These are phyloP conservation scores for Ophion obscuratus DNA, from an alignment of 2,888 invertebrate species.

Conservation along the genomic window DNA sequence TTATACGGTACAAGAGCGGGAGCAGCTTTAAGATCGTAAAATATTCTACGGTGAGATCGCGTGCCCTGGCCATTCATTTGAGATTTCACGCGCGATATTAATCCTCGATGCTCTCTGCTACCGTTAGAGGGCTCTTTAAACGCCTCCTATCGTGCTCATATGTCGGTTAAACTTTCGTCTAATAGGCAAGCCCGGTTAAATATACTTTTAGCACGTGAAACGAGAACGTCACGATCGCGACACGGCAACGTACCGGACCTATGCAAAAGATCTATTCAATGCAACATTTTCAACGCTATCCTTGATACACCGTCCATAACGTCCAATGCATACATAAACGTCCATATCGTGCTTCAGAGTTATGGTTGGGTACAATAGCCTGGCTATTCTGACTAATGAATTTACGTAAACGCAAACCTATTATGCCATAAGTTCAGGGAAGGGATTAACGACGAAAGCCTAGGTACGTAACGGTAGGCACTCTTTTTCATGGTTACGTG, in stretches of 20 bases:
- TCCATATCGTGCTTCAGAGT: background rate
- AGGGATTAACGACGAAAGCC: background rate
- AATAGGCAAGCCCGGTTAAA: conserved; percentile 9
- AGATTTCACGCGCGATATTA: conserved; percentile 65
- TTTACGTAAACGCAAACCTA: background rate
- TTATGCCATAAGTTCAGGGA: background rate
- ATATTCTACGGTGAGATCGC: conserved; percentile 57
- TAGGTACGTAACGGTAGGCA: background rate
- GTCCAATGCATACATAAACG: background rate
- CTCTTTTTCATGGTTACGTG: too few relatives aligned
- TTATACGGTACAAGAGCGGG: conserved; percentile 14
- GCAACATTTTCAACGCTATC: background rate
- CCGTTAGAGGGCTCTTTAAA: conserved; percentile 40
- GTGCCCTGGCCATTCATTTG: conserved; percentile 57
- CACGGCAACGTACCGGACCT: background rate
- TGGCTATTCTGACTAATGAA: background rate
- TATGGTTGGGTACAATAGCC: background rate
- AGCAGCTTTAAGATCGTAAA: conserved; percentile 53
- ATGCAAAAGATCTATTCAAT: background rate
- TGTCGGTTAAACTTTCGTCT: conserved; percentile 33
- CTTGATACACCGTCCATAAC: background rate
- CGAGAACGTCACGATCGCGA: background rate
- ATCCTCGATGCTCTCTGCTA: conserved; percentile 58
- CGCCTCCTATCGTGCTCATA: conserved; percentile 2
- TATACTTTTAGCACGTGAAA: conserved; percentile 32